A percentile compares a stretch with the other conserved stretches of the same genome.
Conservation (phyloP, 2,888 invertebrate genomes). For the Acleris laterana region DNA sequence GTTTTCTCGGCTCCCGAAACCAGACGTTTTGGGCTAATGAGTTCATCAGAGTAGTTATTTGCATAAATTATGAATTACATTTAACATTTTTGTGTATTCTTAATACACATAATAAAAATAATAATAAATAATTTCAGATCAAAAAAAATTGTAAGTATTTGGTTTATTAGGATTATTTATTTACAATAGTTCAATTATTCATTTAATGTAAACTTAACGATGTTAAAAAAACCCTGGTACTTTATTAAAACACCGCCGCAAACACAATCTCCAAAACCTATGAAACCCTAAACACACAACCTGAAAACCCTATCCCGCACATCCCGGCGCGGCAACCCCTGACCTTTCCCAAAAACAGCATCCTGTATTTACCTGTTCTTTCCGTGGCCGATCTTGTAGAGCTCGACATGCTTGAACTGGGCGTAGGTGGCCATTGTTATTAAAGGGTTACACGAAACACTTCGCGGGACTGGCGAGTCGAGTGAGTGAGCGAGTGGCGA, state of each 20-base stretch:
- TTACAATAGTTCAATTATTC: no score
- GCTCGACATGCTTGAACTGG: constrained; percentile 96
- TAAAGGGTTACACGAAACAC: constrained; percentile 57
- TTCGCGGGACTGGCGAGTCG: constrained; percentile 53
- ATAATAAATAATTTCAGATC: neutral
- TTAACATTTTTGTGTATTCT: neutral
- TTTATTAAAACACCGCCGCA: no score
- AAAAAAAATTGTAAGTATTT: no score
- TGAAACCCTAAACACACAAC: no score
- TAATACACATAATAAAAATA: no score
- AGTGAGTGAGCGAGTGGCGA: constrained; percentile 47
- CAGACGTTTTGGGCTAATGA: constrained; percentile 29
- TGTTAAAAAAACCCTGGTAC: no score
- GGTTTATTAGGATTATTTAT: no score
- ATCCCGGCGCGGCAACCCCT: constrained; percentile 38
- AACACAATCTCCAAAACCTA: neutral
- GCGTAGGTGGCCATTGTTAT: constrained; percentile 94
- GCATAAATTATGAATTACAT: neutral
- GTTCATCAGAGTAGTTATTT: constrained; percentile 11
- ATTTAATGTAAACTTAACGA: no score
- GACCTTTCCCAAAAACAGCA: constrained; percentile 50
- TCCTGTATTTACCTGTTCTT: constrained; percentile 90
- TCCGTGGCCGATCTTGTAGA: constrained; percentile 96
- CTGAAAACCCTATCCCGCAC: neutral
- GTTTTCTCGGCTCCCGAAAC: constrained; percentile 23